Evolutionary conservation across 1,140 invertebrate species (phyloP).

Genomic region (Theocolax elegans): DNA sequence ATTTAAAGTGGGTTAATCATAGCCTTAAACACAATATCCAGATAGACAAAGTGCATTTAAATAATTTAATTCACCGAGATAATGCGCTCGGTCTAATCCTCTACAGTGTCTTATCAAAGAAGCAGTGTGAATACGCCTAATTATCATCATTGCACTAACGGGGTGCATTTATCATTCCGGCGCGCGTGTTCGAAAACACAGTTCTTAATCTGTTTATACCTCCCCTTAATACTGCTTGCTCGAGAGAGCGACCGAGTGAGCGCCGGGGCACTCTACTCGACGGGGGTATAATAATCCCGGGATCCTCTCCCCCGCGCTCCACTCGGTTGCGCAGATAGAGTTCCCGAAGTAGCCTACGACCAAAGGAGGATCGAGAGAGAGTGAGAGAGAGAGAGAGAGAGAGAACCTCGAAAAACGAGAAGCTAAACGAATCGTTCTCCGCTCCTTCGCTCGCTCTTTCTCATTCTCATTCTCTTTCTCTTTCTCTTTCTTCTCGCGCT

Average conservation of each 20-base stretch:
- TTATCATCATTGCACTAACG: slow-evolving; percentile 24
- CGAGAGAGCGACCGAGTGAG: neutral
- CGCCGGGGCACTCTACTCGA: neutral
- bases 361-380: neutral
- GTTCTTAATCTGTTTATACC: slow-evolving; percentile 41
- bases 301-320: neutral
- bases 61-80: slow-evolving; percentile 30
- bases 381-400: neutral
- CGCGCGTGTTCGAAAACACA: slow-evolving; percentile 29
- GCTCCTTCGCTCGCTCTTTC: slow-evolving; percentile 12
- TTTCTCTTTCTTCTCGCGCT: slow-evolving; percentile 2
- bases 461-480: slow-evolving; percentile 1
- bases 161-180: slow-evolving; percentile 33
- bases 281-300: slow-evolving; percentile 19
- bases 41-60: slow-evolving; percentile 8
- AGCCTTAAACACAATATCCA: neutral
- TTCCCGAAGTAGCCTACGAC: neutral
- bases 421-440: slow-evolving; percentile 14
- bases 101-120: slow-evolving; percentile 27
- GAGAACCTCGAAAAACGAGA: slow-evolving; percentile 22
- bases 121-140: slow-evolving; percentile 28
- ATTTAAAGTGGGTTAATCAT: neutral
- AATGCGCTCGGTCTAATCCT: slow-evolving; percentile 31
- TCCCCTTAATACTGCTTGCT: slow-evolving; percentile 28
- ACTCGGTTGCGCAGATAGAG: neutral